These are phyloP conservation scores for Malurus melanocephalus DNA, from an alignment of 2,113 vertebrate species.

Conservation along the genomic window DNA sequence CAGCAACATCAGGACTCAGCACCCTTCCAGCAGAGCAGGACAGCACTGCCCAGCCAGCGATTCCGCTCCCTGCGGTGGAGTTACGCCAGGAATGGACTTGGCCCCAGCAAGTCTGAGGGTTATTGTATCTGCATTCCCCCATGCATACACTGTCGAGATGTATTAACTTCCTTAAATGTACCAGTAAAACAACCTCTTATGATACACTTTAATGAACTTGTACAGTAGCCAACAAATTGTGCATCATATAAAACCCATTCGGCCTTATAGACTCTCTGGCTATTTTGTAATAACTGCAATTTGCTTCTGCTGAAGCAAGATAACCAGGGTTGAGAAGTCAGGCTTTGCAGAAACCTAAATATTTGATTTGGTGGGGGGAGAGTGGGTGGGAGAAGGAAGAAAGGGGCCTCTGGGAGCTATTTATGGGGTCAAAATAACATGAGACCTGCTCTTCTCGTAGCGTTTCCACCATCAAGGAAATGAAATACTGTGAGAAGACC, in stretches of 20 bases:
- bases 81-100: conserved; percentile 27
- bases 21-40: neutral
- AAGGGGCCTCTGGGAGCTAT: conserved; percentile 61
- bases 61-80: neutral
- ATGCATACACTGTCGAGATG: conserved; percentile 61
- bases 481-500: conserved; percentile 69
- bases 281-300: conserved; percentile 65
- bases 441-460: conserved; percentile 61
- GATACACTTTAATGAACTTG: conserved; percentile 68
- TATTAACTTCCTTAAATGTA: conserved; percentile 69
- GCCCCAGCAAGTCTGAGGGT: conserved; percentile 65
- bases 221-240: conserved; percentile 64
- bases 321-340: conserved; percentile 61
- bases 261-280: conserved; percentile 61
- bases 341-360: conserved; percentile 65
- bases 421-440: conserved; percentile 68
- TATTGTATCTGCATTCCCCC: conserved; percentile 62
- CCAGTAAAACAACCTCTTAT: conserved; percentile 66
- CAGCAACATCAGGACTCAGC: neutral
- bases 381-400: conserved; percentile 62
- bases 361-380: conserved; percentile 56
- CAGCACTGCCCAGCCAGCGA: neutral
- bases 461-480: conserved; percentile 64
- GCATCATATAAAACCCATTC: conserved; percentile 64
- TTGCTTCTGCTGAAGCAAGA: conserved; percentile 67